phyloP scores from a whole-genome alignment of 1,140 invertebrate genomes.

The Microplitis mediator region DNA sequence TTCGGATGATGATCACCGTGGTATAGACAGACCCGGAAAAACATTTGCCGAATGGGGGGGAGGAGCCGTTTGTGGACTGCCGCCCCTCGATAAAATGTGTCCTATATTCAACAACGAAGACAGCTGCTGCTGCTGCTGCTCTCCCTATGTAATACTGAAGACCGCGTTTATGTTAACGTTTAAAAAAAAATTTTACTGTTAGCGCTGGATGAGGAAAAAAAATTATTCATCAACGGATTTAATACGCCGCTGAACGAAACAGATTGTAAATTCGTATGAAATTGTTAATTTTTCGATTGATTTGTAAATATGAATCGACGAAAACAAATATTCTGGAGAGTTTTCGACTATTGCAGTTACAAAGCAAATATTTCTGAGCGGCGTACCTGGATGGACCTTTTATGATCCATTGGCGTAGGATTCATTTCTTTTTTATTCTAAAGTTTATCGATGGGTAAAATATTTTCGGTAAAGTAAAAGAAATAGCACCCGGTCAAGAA shows the following conservation, averaged over 20 bases:
- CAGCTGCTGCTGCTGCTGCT: neutral
- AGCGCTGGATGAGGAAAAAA: too few relatives aligned
- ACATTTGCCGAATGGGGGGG: conserved; percentile 6
- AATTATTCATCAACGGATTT: too few relatives aligned
- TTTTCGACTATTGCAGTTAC: neutral
- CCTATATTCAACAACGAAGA: neutral
- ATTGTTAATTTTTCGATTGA: neutral
- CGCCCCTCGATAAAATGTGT: conserved; percentile 15
- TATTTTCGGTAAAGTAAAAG: neutral
- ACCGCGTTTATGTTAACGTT: too few relatives aligned
- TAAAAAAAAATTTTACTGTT: too few relatives aligned
- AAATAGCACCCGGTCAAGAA: too few relatives aligned
- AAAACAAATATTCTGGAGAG: neutral
- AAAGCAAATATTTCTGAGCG: neutral
- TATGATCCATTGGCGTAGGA: conserved; percentile 27
- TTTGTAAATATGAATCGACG: neutral
- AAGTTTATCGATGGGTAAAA: neutral
- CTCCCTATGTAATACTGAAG: neutral
- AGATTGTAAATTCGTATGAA: neutral
- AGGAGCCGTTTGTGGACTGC: conserved; percentile 20
- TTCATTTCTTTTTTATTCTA: neutral
- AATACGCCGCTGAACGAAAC: too few relatives aligned
- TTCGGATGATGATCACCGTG: neutral
- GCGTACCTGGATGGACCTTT: conserved; percentile 18
- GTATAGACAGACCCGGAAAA: neutral